These are phyloP conservation scores for Glaucomys volans DNA, from an alignment of 2,113 vertebrate genomes.

Conservation along the genomic window DNA sequence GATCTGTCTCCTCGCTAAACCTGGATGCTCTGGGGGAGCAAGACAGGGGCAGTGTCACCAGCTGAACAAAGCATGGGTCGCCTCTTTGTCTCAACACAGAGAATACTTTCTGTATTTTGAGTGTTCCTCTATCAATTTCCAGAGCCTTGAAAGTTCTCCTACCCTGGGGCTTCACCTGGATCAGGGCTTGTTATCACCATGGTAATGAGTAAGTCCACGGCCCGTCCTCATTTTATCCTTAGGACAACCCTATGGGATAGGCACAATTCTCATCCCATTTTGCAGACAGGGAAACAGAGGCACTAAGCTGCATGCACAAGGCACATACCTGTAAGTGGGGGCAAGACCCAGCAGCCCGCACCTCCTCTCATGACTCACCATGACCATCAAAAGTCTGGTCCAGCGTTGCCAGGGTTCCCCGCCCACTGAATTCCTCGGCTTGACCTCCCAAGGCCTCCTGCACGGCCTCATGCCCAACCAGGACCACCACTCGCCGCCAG, in stretches of 20 bases:
- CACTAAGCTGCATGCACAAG: not conserved
- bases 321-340: not conserved
- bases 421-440: conserved; percentile 73
- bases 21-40: not conserved
- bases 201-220: not conserved
- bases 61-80: not conserved
- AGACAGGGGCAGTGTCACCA: not conserved
- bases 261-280: not conserved
- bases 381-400: conserved; percentile 64
- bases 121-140: too few species aligned
- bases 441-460: conserved; percentile 78
- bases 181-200: too few species aligned
- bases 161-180: not conserved
- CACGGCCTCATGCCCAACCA: conserved; percentile 70
- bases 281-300: not conserved
- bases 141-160: not conserved
- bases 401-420: conserved; percentile 61
- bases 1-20: not conserved
- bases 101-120: not conserved
- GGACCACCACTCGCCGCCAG: conserved; percentile 70
- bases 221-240: not conserved
- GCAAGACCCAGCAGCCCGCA: not conserved
- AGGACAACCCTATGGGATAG: not conserved
- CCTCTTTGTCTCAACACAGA: not conserved
- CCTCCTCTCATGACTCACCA: conserved; percentile 66